Conservation (phyloP, 2,888 invertebrate species). For the Hirtodrosophila trivittata region DNA sequence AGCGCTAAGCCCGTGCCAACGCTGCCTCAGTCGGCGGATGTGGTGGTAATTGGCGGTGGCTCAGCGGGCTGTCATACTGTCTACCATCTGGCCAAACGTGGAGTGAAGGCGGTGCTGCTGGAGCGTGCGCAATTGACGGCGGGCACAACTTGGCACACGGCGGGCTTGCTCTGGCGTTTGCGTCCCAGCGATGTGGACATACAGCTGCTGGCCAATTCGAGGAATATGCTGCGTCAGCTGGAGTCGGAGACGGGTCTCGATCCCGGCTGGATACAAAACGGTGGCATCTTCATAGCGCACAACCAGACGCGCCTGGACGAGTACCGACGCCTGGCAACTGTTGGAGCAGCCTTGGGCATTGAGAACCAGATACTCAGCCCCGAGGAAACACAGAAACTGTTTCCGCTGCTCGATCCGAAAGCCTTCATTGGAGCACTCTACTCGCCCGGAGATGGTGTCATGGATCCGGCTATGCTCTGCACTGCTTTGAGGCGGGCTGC, state of each 20-base stretch:
- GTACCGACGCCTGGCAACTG: constrained; percentile 91
- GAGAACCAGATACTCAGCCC: constrained; percentile 90
- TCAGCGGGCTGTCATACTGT: constrained; percentile 93
- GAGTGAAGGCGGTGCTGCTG: constrained; percentile 87
- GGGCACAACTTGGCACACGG: constrained; percentile 85
- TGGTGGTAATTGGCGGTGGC: constrained; percentile 93
- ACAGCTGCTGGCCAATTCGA: constrained; percentile 89
- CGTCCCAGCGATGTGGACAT: constrained; percentile 94
- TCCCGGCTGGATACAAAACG: constrained; percentile 95
- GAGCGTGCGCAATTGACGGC: constrained; percentile 88
- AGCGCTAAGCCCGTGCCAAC: not conserved
- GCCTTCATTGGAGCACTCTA: constrained; percentile 91
- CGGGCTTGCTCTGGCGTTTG: constrained; percentile 92
- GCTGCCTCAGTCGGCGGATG: constrained; percentile 86
- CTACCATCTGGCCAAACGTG: constrained; percentile 71
- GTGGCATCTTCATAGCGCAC: constrained; percentile 94
- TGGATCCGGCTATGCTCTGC: constrained; percentile 93
- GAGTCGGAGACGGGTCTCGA: constrained; percentile 92
- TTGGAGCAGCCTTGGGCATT: constrained; percentile 91
- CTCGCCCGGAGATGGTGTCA: constrained; percentile 91
- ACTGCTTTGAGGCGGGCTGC: constrained; percentile 90
- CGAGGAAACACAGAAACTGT: constrained; percentile 89
- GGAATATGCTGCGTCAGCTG: constrained; percentile 87
- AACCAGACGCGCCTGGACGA: constrained; percentile 91
- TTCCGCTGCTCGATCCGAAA: constrained; percentile 90